Percentiles rank a stretch among this genome's conserved stretches.
phyloP scores from a whole-genome alignment of 2,888 invertebrate species.

The Hofmannophila pseudospretella region DNA sequence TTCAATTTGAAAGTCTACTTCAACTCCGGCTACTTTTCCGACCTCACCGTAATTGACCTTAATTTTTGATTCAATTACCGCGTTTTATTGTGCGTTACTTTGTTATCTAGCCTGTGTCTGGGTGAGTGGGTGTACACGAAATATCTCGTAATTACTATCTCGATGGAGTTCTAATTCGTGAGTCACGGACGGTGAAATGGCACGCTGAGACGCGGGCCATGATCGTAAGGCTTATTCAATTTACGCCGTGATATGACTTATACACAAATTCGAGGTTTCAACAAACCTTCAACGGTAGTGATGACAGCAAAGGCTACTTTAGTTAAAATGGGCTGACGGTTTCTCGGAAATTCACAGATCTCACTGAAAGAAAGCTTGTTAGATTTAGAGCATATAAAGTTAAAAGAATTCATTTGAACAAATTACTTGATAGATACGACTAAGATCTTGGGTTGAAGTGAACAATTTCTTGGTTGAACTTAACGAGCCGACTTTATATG shows the following conservation, averaged over 20 bases:
- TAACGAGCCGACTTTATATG: too few relatives aligned
- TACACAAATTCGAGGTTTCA: too few relatives aligned
- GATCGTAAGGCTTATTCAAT: conserved; percentile 58
- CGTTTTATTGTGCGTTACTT: conserved; percentile 48
- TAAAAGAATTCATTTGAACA: too few relatives aligned
- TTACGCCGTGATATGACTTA: conserved; percentile 66
- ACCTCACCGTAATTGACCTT: conserved; percentile 38
- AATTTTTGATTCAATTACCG: conserved; percentile 59
- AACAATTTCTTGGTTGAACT: too few relatives aligned
- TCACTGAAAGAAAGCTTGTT: too few relatives aligned
- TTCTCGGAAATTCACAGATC: too few relatives aligned
- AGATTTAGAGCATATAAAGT: too few relatives aligned
- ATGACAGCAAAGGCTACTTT: too few relatives aligned
- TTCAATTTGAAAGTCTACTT: conserved; percentile 2
- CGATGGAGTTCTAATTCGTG: conserved; percentile 71
- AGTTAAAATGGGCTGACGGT: too few relatives aligned
- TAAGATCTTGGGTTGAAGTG: too few relatives aligned
- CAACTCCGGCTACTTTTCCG: conserved; percentile 12
- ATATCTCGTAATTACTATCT: conserved; percentile 70
- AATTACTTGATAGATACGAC: too few relatives aligned
- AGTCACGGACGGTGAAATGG: conserved; percentile 72
- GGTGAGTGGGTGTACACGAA: conserved; percentile 62
- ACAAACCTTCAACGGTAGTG: too few relatives aligned
- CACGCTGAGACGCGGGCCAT: conserved; percentile 60
- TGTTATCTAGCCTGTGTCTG: conserved; percentile 36